Evolutionary conservation across 1,140 invertebrate genomes (phyloP).

Genomic region (Gonioctena quinquepunctata): DNA sequence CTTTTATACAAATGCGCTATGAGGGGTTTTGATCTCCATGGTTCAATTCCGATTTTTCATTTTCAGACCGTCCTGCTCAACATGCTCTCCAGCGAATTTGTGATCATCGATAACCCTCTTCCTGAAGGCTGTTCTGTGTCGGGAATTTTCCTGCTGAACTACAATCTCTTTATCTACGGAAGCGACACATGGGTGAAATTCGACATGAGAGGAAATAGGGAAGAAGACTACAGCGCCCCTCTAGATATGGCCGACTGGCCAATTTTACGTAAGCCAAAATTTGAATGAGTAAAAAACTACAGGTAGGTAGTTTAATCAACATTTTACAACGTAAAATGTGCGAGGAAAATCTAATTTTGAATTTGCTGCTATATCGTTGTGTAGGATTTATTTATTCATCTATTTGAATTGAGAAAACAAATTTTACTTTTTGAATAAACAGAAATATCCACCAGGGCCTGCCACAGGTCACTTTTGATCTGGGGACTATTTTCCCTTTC

Average conservation of each 20-base stretch:
- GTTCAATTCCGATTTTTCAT: conserved; percentile 14
- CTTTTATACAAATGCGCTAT: no score
- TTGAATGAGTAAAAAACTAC: no score
- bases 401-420: not conserved
- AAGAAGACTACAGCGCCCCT: conserved; percentile 63
- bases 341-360: no score
- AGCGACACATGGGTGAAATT: conserved; percentile 71
- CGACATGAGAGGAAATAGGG: conserved; percentile 74
- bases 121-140: conserved; percentile 61
- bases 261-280: conserved; percentile 66
- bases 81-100: conserved; percentile 88
- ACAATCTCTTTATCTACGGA: conserved; percentile 72
- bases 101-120: conserved; percentile 83
- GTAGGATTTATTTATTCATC: no score
- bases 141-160: conserved; percentile 77
- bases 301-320: no score
- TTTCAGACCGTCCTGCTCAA: conserved; percentile 80
- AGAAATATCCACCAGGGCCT: no score
- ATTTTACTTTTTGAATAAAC: not conserved
- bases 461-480: not conserved
- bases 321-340: no score
- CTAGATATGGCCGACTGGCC: conserved; percentile 68
- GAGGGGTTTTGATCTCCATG: no score
- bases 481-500: conserved; percentile 21
- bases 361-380: no score